Evolutionary conservation across 1,140 invertebrate species (phyloP), one percentile per base, ranked within the genome.

Genomic region (Drosophila takahashii): DNA sequence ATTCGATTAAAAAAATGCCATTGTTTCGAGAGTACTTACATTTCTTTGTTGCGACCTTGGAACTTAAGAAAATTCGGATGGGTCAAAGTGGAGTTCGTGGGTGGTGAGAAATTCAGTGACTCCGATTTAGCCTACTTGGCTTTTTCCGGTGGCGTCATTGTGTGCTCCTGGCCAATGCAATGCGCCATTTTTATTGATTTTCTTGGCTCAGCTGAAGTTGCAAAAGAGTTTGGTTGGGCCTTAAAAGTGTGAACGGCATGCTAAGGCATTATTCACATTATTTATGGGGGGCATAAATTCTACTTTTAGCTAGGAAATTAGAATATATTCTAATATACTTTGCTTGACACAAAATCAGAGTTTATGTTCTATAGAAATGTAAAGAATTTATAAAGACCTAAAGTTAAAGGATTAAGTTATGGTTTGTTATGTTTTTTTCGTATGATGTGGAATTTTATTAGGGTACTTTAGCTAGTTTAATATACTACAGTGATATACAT

Each of bases 121-220:
- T 32, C n/a, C 26, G 54, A n/a, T 10, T 44, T 13, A 11, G 27
- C 3, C 27, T 26, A 51, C 18, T 51, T 47, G 13, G 37, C 34
- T 45, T 16, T 36, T 69, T 39, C 39, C 57, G 52, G 37, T 86
- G 78, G 37, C 83, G 78, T 81, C 69, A 84, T 67, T 64, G 27
- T 36, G 53, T 53, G 9, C 41, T 18, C 36, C 48, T 51, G 22
- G 32, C 16, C 26, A 47, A 32, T 86, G 83, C 81, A 85, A 62
- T 85, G 81, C 83, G 83, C 70, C 79, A 86, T 77, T 86, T 86
- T 77, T 86, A 86, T 86, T 87, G 83, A 86, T 86, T 86, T 75
- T 47, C 10, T 39, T 60, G 16, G 27, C 26, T 34, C 34, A 16
- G 47, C 57, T 61, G 36, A 71, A 75, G 56, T 61, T 71, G 26